Percentiles rank a stretch among this genome's conserved stretches.
These are phyloP conservation scores for Lacerta agilis DNA, from an alignment of 2,797 vertebrate species.

Conservation along the genomic window DNA sequence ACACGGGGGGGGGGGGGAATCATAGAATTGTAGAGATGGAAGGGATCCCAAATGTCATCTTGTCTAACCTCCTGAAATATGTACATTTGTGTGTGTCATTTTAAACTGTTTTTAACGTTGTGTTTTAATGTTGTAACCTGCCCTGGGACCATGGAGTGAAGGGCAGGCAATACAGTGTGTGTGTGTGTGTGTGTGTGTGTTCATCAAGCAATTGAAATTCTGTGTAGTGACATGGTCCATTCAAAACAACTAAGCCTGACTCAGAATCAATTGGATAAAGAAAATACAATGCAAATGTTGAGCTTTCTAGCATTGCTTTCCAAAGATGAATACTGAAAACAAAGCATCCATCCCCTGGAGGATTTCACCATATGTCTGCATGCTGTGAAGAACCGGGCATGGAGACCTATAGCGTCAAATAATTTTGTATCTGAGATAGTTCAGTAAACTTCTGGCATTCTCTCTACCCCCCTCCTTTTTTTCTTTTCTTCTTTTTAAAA, in stretches of 20 bases:
- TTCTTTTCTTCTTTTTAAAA: constrained; percentile 56
- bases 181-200: no score
- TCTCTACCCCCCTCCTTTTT: neutral
- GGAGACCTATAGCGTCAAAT: constrained; percentile 28
- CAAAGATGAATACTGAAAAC: neutral
- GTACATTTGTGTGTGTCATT: no score
- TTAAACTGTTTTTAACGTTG: no score
- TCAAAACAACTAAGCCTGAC: neutral
- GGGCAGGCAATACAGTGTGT: no score
- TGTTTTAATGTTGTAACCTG: no score
- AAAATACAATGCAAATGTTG: neutral
- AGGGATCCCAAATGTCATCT: no score
- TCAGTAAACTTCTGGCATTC: constrained; percentile 45
- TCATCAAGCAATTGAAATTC: neutral
- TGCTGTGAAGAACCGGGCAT: constrained; percentile 26
- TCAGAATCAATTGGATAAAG: neutral
- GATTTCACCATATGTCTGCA: neutral
- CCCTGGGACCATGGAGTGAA: no score
- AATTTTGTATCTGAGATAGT: constrained; percentile 35
- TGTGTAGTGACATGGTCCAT: neutral
- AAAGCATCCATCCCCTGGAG: constrained; percentile 1
- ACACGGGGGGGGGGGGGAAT: no score
- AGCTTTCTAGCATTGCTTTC: neutral
- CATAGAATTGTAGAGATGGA: no score
- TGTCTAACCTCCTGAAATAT: no score